Base-by-base conservation (phyloP, 2,113 vertebrate genomes). In the Oreochromis spilurus region DNA sequence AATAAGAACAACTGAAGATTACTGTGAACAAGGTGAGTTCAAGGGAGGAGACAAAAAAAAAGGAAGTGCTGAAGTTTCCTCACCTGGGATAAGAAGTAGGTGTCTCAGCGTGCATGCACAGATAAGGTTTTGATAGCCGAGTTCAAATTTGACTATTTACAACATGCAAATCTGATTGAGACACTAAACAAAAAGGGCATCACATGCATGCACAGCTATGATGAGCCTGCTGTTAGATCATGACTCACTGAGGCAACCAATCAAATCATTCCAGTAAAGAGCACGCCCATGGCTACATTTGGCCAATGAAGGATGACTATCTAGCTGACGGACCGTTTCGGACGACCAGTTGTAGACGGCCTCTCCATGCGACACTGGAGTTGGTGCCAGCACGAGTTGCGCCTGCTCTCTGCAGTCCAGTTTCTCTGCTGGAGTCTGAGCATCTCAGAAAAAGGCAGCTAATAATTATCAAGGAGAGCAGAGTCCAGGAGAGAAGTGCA, bases 381-480 rank as follows among this genome's bases (percentile, higher is more conserved):
- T 84, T 65, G 62, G 86, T 92, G 91, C 87, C 85, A 86, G 84
- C 62, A 83, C n/a, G 60, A 81, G 13, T 9, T 12, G 67, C n/a
- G 29, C 7, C 45, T 31, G 12, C 60, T n/a, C 53, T 17, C 48
- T 36, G 6, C 24, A 10, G 13, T 2, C 6, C 26, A 4, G 9
- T 82, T 60, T 81, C 24, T 75, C 50, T 81, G 19, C 80, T 78
- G 38, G 4, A 38, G 40, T 88, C 77, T 10, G n/a, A 72, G 72
- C 55, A n/a, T 82, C 80, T 19, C 24, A 14, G 38, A 7, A 57
- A 38, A 45, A 84, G 40, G 36, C 87, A 81, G 85, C 84, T 92
- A 93, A 93, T 93, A 84, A 92, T 94, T 94, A 94, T 85, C 88
- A 12, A 40, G 48, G 70, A 80, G 88, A 82, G 2, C 87, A 93